Conservation (phyloP, 1,140 invertebrate species). For the Battus philenor region DNA sequence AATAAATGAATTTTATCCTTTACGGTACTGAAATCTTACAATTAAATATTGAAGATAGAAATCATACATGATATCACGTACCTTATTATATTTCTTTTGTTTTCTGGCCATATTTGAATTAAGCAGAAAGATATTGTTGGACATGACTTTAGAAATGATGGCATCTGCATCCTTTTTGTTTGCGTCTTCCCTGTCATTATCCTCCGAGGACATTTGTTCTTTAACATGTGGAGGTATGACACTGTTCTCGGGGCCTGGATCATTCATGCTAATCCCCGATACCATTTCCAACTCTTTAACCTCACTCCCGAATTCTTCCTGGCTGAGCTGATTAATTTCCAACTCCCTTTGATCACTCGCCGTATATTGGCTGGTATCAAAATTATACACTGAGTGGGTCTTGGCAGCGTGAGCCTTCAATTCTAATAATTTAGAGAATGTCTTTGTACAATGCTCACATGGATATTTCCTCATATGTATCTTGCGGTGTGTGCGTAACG, state of each 20-base stretch:
- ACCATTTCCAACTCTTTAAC: constrained; percentile 20
- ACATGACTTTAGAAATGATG: constrained; percentile 51
- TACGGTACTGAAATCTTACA: too few species aligned
- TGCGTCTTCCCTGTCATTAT: constrained; percentile 17
- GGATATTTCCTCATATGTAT: constrained; percentile 74
- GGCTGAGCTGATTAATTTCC: constrained; percentile 25
- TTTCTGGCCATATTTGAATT: constrained; percentile 30
- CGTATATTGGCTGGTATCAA: constrained; percentile 41
- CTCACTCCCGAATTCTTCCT: constrained; percentile 9
- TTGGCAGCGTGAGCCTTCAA: constrained; percentile 45
- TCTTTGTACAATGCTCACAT: constrained; percentile 63
- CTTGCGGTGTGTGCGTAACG: constrained; percentile 67
- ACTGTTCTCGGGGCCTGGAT: not conserved
- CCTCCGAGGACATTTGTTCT: constrained; percentile 3
- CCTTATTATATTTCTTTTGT: constrained; percentile 46
- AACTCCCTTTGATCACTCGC: constrained; percentile 30
- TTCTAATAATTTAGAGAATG: constrained; percentile 36
- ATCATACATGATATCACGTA: constrained; percentile 14
- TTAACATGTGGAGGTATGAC: constrained; percentile 12
- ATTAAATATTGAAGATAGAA: too few species aligned
- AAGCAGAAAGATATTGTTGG: constrained; percentile 45
- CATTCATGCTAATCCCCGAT: constrained; percentile 19
- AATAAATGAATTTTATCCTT: too few species aligned
- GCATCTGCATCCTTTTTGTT: constrained; percentile 36
- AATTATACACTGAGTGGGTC: constrained; percentile 46